phyloP scores from a whole-genome alignment of 2,888 invertebrate genomes.

The Selenia dentaria region DNA sequence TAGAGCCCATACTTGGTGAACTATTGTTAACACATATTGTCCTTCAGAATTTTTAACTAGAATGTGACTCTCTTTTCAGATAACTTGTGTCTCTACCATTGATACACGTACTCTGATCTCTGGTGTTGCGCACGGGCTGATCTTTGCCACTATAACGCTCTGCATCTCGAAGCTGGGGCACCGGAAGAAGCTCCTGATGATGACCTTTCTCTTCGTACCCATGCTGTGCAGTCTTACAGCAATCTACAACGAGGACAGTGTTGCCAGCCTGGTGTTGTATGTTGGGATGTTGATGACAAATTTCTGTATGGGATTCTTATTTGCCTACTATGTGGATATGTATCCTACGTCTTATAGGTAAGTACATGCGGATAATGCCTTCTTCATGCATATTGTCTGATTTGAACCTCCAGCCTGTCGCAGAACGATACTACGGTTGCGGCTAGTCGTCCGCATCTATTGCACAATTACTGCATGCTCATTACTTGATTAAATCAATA shows the following conservation, averaged over 20 bases:
- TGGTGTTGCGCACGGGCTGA: constrained; percentile 26
- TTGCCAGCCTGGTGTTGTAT: constrained; percentile 32
- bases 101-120: constrained; percentile 28
- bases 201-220: constrained; percentile 25
- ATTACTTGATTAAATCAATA: too few relatives aligned
- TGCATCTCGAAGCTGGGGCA: constrained; percentile 20
- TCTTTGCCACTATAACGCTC: constrained; percentile 24
- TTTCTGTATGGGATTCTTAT: constrained; percentile 58
- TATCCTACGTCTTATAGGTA: constrained; percentile 74
- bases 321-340: constrained; percentile 69
- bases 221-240: constrained; percentile 24
- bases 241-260: constrained; percentile 23
- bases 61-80: too few relatives aligned
- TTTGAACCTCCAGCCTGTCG: too few relatives aligned
- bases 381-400: too few relatives aligned
- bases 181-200: constrained; percentile 29
- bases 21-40: too few relatives aligned
- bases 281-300: constrained; percentile 42
- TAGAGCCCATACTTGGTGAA: too few relatives aligned
- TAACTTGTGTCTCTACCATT: constrained; percentile 25
- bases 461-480: neutral
- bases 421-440: too few relatives aligned
- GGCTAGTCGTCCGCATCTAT: neutral
- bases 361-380: constrained; percentile 14
- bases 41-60: too few relatives aligned